Evolutionary conservation across 1,140 invertebrate species (phyloP), one percentile per base, ranked within the genome.

Genomic region (Lamellibrachia luymesi): DNA sequence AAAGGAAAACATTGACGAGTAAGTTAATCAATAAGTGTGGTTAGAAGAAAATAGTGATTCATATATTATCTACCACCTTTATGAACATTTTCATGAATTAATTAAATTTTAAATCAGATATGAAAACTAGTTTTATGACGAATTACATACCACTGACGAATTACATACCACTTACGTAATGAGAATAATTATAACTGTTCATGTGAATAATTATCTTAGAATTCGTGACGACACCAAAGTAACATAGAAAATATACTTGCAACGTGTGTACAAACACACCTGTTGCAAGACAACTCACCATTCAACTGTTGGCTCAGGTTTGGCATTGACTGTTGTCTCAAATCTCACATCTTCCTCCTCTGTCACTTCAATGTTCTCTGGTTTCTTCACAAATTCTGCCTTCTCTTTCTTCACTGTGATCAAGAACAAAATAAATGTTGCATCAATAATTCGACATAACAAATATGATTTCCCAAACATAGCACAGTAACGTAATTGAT

Each of bases 291-390:
- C 64, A 80, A 80, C 91, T 92, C n/a, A 94, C 96, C 96, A 96
- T 93, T 94, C 95, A 93, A 96, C 94, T 91, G 94, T 94, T 50
- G 96, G 96, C 92, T 96, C 95, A 51, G 96, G 96, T 94, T 95
- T 95, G 52, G 95, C 96, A 51, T 94, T 95, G 50, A 96, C 95
- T 93, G 94, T 94, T 50, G 94, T 94, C 92, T 96, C 95, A 38
- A 98, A 96, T 96, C 94, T 94, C 38, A 95, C 94, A 51, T 94
- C 94, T 91, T 95, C 94, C 50, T 94, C 94, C 92, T 96, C 96
- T 91, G 95, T 92, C 25, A 94, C 94, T 93, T 96, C 95, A 10
- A 95, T 93, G 91, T 95, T 95, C 64, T 96, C 95, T 27, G 95
- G 93, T 93, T 96, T 96, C 92, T 94, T 95, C 91, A 95, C 94